Percentiles rank a stretch among this genome's conserved stretches.
Evolutionary conservation across 1,140 invertebrate genomes (phyloP).

Genomic region (Scaptodrosophila lebanonensis): DNA sequence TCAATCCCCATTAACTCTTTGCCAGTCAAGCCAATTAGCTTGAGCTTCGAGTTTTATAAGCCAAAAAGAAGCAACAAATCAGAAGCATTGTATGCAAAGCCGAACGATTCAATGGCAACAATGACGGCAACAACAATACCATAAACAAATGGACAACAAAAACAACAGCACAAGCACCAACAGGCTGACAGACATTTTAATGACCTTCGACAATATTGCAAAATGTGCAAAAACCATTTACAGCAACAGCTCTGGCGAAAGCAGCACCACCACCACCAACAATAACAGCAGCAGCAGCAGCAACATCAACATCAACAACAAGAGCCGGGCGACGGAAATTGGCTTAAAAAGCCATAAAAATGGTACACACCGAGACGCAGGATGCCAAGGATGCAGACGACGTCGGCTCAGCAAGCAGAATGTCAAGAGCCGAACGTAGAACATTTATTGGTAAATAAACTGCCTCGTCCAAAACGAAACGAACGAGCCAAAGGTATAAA

Average conservation of each 20-base stretch:
- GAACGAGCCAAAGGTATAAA: slow-evolving; percentile 40
- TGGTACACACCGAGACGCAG: background rate
- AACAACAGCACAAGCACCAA: slow-evolving; percentile 12
- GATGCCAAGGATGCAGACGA: background rate
- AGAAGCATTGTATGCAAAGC: background rate
- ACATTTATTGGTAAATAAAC: slow-evolving; percentile 73
- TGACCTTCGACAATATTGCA: slow-evolving; percentile 56
- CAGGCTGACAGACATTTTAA: slow-evolving; percentile 47
- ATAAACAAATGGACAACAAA: slow-evolving; percentile 33
- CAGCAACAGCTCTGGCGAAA: no score
- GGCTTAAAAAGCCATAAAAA: slow-evolving; percentile 70
- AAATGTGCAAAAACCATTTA: slow-evolving; percentile 43
- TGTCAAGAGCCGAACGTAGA: background rate
- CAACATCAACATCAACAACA: slow-evolving; percentile 1
- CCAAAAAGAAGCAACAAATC: background rate
- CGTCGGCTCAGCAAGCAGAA: background rate
- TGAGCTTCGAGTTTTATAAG: no score
- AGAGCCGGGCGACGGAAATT: slow-evolving; percentile 61
- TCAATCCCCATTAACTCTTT: no score
- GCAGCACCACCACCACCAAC: no score
- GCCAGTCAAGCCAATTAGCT: no score
- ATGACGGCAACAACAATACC: background rate
- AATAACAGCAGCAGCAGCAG: no score
- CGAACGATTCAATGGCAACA: background rate
- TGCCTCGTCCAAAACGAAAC: slow-evolving; percentile 14